Conservation (phyloP, 2,888 invertebrate species). For the Lycophotia porphyrea region DNA sequence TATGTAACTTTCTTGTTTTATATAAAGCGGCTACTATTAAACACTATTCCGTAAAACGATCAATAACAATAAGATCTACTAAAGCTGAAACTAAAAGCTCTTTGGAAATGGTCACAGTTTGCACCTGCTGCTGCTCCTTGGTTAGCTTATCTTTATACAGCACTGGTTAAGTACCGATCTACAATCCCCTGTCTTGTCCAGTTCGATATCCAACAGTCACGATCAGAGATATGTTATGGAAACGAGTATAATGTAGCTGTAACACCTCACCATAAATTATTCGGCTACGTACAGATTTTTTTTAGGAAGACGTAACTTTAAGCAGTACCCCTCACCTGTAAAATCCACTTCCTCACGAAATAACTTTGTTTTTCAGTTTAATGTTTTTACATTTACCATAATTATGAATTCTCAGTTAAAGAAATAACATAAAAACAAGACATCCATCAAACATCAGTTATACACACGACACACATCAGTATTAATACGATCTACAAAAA, state of each 20-base stretch:
- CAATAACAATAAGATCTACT: no score
- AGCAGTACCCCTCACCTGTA: conserved; percentile 14
- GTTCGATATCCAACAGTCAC: conserved; percentile 26
- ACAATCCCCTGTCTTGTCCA: no score
- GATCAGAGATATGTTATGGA: background rate
- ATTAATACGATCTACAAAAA: background rate
- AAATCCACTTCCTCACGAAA: conserved; percentile 24
- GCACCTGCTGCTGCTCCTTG: no score
- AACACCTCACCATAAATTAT: conserved; percentile 36
- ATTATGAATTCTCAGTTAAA: background rate
- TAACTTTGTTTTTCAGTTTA: background rate
- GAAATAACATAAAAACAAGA: background rate
- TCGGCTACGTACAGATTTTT: conserved; percentile 15
- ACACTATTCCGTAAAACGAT: no score
- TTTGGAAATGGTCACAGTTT: no score
- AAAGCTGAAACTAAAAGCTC: no score
- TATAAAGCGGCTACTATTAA: no score
- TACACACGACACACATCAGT: no score
- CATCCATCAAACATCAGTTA: background rate
- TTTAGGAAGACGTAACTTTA: conserved; percentile 34
- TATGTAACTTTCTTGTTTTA: no score
- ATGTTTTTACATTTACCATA: background rate
- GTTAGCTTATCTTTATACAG: no score
- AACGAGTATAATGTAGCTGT: background rate
- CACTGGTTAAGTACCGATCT: no score